These are phyloP conservation scores for Rattus norvegicus DNA, from an alignment of 2,113 vertebrate species.

Conservation along the genomic window GRCr8 NC_086032.1:15086001-15086500, in stretches of 20 bases:
- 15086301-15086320: neutral
- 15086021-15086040: no score
- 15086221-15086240: neutral
- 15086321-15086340: neutral
- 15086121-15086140: no score
- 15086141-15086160: neutral
- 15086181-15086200: neutral
- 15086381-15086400: neutral
- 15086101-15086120: no score
- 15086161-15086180: neutral
- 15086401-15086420: neutral
- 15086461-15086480: neutral
- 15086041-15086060: no score
- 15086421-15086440: neutral
- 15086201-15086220: neutral
- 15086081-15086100: no score
- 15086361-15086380: neutral
- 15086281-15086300: neutral
- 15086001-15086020: neutral
- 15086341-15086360: slow-evolving; percentile 27
- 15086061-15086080: no score
- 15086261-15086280: neutral
- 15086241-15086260: neutral
- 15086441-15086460: neutral
- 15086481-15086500: neutral